These are phyloP conservation scores for Boulengeromyrus knoepffleri DNA, from an alignment of 2,113 vertebrate genomes.

Conservation along the genomic window DNA sequence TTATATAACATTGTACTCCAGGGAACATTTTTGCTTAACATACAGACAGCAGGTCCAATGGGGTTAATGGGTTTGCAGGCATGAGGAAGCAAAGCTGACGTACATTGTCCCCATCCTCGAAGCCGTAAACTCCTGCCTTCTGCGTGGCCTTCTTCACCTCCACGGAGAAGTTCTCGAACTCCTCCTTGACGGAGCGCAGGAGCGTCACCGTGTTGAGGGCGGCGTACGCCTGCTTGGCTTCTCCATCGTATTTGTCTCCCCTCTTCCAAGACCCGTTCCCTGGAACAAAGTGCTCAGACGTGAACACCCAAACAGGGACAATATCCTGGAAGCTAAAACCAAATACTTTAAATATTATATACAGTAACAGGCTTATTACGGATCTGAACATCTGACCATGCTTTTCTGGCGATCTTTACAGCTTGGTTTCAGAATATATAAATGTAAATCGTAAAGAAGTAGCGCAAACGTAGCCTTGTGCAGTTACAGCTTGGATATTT, in stretches of 20 bases:
- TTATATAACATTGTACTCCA: neutral
- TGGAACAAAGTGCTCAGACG: slow-evolving; percentile 39
- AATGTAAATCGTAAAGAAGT: neutral
- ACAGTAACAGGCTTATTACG: neutral
- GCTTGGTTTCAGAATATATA: neutral
- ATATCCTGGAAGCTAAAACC: neutral
- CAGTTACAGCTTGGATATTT: neutral
- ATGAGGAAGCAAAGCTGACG: slow-evolving; percentile 49
- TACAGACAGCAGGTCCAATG: neutral
- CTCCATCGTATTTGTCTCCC: slow-evolving; percentile 82
- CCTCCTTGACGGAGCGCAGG: slow-evolving; percentile 84
- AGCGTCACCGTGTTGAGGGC: slow-evolving; percentile 87
- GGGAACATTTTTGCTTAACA: neutral
- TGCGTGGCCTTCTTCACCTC: slow-evolving; percentile 82
- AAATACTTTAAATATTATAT: neutral
- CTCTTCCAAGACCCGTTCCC: slow-evolving; percentile 93
- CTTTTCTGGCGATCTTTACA: neutral
- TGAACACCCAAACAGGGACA: neutral
- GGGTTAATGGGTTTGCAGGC: neutral
- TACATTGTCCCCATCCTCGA: slow-evolving; percentile 78
- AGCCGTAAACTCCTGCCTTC: slow-evolving; percentile 59
- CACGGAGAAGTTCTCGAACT: slow-evolving; percentile 91
- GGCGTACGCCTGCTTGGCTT: slow-evolving; percentile 82
- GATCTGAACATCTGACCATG: neutral
- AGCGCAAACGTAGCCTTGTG: neutral